Conservation (phyloP, 2,888 invertebrate species). For the Cinara cedri region DNA sequence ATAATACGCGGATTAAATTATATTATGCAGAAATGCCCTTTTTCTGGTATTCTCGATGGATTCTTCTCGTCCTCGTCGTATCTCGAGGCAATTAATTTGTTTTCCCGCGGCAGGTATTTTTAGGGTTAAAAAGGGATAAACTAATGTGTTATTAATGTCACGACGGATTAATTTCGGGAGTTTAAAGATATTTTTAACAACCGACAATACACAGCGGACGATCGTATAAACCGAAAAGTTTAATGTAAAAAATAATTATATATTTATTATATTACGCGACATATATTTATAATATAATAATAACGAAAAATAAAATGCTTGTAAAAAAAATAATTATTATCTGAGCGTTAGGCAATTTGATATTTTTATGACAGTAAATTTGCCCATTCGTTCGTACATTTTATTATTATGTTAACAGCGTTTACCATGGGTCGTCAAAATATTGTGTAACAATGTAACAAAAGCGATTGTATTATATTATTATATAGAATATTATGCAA, state of each 20-base stretch:
- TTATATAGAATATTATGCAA: neutral
- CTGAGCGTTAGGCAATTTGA: neutral
- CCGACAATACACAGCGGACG: neutral
- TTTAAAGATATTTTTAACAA: constrained; percentile 10
- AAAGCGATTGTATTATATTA: neutral
- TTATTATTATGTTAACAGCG: neutral
- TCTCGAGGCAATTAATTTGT: constrained; percentile 26
- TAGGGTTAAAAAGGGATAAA: constrained; percentile 25
- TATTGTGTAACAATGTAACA: neutral
- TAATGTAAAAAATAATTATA: no score
- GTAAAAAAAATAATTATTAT: neutral
- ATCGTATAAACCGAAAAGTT: neutral
- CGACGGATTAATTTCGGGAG: constrained; percentile 33
- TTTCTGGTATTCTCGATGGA: constrained; percentile 12
- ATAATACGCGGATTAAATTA: neutral
- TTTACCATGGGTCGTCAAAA: neutral
- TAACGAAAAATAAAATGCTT: no score
- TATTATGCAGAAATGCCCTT: neutral
- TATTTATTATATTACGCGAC: no score
- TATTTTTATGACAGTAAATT: neutral
- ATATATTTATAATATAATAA: neutral
- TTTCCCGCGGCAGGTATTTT: constrained; percentile 35
- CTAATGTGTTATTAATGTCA: constrained; percentile 37
- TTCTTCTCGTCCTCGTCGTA: neutral
- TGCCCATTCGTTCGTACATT: neutral